phyloP scores from a whole-genome alignment of 1,140 invertebrate species.

The Anastrepha ludens region DNA sequence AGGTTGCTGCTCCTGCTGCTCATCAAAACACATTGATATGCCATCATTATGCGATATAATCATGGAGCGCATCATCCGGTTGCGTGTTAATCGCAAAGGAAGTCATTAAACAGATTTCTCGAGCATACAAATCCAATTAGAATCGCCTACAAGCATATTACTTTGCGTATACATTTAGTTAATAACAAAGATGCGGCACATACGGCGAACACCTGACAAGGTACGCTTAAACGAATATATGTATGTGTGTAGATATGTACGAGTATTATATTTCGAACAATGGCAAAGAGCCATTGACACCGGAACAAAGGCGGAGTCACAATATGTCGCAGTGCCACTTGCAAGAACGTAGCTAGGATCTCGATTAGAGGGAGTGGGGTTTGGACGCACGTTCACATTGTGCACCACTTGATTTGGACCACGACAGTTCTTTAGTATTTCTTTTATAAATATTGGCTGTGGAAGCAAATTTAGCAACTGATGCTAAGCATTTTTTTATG shows the following conservation, averaged over 20 bases:
- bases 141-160: not conserved
- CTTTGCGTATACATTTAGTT: too few species aligned
- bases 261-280: too few species aligned
- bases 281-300: not conserved
- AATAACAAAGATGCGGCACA: not conserved
- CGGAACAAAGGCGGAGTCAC: not conserved
- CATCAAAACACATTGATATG: not conserved
- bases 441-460: too few species aligned
- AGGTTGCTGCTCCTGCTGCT: not conserved
- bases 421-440: too few species aligned
- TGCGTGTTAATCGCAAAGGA: slow-evolving; percentile 45
- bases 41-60: not conserved
- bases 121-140: slow-evolving; percentile 39
- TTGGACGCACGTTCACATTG: too few species aligned
- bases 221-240: not conserved
- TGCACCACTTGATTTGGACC: too few species aligned
- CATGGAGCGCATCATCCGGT: slow-evolving; percentile 3
- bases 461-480: too few species aligned
- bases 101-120: slow-evolving; percentile 47
- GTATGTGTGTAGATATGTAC: not conserved
- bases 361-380: too few species aligned
- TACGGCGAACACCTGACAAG: not conserved
- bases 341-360: not conserved
- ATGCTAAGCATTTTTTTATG: too few species aligned
- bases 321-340: not conserved